Evolutionary conservation across 1,140 invertebrate species (phyloP).

Genomic region (Apocrypta bakeri): DNA sequence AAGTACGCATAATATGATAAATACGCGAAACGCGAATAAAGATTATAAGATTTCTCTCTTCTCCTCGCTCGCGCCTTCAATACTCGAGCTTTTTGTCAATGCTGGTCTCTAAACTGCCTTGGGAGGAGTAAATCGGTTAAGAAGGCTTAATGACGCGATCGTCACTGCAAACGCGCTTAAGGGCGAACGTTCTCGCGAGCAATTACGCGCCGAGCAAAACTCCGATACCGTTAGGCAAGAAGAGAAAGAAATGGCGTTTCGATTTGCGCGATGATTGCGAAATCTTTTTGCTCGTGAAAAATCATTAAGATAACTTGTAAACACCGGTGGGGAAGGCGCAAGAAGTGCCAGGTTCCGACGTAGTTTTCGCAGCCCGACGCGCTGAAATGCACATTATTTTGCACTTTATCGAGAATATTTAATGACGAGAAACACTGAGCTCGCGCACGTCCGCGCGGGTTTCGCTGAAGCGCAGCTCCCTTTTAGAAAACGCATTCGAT

Average conservation of each 20-base stretch:
- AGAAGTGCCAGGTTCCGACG: neutral
- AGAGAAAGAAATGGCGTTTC: neutral
- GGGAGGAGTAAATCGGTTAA: too few relatives aligned
- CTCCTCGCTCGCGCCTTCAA: neutral
- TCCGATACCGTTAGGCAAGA: neutral
- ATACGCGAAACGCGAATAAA: slow-evolving; percentile 3
- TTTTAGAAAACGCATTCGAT: neutral
- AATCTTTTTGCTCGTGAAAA: neutral
- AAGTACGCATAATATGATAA: slow-evolving; percentile 37
- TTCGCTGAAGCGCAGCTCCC: neutral
- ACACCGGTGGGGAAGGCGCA: neutral
- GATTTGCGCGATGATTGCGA: slow-evolving; percentile 1
- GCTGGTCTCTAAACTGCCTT: neutral
- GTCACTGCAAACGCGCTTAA: neutral
- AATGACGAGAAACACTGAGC: neutral
- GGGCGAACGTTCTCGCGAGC: neutral
- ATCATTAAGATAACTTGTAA: neutral
- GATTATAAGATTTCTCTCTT: too few relatives aligned
- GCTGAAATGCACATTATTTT: neutral
- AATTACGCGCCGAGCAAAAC: slow-evolving; percentile 14
- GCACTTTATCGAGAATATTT: neutral
- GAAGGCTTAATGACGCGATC: slow-evolving; percentile 8
- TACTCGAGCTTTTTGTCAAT: slow-evolving; percentile 41
- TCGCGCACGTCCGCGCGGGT: neutral
- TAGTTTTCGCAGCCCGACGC: neutral